Percentiles rank a stretch among this genome's conserved stretches.
These are phyloP conservation scores for Artibeus lituratus DNA, from an alignment of 2,797 vertebrate species.

Conservation along the genomic window DNA sequence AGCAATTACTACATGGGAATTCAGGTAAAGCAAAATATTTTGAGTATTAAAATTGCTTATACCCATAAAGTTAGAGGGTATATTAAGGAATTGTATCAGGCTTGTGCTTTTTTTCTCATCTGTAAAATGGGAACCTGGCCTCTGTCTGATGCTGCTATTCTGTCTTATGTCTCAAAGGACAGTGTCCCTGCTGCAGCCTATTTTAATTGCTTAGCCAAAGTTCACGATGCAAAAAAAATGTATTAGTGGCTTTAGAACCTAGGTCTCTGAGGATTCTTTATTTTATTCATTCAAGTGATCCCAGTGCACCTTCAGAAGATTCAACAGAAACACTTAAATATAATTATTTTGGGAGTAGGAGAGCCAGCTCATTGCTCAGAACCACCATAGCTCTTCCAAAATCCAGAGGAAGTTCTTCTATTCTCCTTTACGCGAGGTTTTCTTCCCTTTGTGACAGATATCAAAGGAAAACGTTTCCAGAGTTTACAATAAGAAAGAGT, in stretches of 20 bases:
- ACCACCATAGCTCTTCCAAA: not conserved
- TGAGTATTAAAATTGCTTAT: not conserved
- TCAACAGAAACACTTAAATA: not conserved
- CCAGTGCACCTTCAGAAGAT: not conserved
- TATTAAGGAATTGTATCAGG: not conserved
- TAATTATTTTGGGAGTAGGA: not conserved
- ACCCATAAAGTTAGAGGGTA: not conserved
- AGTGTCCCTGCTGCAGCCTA: not conserved
- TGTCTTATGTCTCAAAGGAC: not conserved
- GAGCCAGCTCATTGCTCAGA: not conserved
- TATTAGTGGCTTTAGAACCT: not conserved
- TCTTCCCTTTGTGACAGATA: not conserved
- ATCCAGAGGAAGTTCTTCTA: not conserved
- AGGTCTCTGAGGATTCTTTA: not conserved
- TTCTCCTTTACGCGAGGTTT: not conserved
- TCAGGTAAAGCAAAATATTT: not conserved
- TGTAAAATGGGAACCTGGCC: not conserved
- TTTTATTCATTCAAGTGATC: not conserved
- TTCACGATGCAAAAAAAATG: not conserved
- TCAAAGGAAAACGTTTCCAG: not conserved
- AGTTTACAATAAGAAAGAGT: not conserved
- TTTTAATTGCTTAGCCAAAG: not conserved
- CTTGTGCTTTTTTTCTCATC: not conserved
- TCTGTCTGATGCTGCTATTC: not conserved
- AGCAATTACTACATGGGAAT: not conserved